Base-by-base conservation (phyloP, 2,113 vertebrate species). In the Calidris pygmaea region DNA sequence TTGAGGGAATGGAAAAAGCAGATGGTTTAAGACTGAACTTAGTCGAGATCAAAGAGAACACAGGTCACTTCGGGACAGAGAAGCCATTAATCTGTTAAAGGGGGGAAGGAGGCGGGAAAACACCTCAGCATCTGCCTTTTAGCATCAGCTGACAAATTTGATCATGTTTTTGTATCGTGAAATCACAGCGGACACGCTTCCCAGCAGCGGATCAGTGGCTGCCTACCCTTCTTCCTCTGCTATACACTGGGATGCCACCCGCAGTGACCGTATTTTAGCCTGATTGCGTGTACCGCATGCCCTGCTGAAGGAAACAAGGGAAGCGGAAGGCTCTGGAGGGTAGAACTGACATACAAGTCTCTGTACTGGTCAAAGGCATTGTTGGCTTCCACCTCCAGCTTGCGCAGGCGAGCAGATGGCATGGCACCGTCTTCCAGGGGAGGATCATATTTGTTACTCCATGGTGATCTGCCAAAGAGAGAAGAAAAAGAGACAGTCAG, bases 281-380 rank as follows among this genome's bases (percentile, higher is more conserved):
- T 74, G 56, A 12, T 4, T 1, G 52, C 10, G 45, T 0, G 13
- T 4, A 23, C 0, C 5, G 15, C 45, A 26, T 3, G 13, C 15
- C 18, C 68, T 43, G 68, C 74, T 23, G 67, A 77, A 67, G 72
- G 68, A 32, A 73, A 83, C 17, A 89, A 63, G 62, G 87, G 19
- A 86, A 84, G 65, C 43, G 60, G 60, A 70, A 63, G 68, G 66
- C 85, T 93, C 85, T 52, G 89, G 29, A 92, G 2, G 70, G 92
- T 26, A 97, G 95, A 52, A 74, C 87, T 32, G 74, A 98, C 99
- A 97, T 98, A 99, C 99, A 99, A 98, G 97, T 99, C 99, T 99
- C 99, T 99, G 98, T 99, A 99, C 98, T 99, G 99, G 98, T 99
- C 99, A 20, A 99, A 99, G 98, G 99, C 99, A 55, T 99, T 99